Conservation (phyloP, 2,797 vertebrate species). For the Peromyscus melanophrys region DNA sequence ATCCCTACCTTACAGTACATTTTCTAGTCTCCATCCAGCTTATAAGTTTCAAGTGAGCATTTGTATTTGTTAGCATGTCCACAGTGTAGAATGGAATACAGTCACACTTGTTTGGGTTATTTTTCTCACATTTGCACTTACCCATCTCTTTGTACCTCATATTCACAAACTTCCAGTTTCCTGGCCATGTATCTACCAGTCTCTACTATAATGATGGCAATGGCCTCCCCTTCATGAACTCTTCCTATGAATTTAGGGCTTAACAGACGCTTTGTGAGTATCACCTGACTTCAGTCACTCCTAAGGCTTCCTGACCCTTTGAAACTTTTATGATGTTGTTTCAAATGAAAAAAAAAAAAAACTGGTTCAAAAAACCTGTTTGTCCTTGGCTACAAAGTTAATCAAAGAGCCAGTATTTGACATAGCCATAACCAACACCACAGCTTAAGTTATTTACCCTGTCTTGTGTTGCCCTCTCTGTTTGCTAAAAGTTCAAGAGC, state of each 20-base stretch:
- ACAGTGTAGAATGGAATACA: not conserved
- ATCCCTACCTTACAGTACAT: not conserved
- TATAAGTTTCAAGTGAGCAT: not conserved
- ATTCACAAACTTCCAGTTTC: not conserved
- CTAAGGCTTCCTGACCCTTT: not conserved
- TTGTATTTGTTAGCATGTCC: not conserved
- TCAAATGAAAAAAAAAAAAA: not conserved
- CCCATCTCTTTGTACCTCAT: not conserved
- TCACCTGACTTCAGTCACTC: not conserved
- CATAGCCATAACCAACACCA: not conserved
- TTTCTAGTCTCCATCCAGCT: not conserved
- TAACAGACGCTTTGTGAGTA: not conserved
- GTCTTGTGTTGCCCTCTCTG: not conserved
- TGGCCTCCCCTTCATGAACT: not conserved
- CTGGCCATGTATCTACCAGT: not conserved
- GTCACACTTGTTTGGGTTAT: not conserved
- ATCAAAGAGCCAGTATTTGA: not conserved
- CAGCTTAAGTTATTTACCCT: not conserved
- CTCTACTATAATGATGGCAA: not conserved
- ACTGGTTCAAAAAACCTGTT: not conserved
- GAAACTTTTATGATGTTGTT: not conserved
- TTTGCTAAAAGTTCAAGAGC: not conserved
- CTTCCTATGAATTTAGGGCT: not conserved
- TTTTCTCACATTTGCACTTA: not conserved
- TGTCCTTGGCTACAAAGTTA: not conserved